Percentiles rank a stretch among this genome's conserved stretches.
phyloP scores from a whole-genome alignment of 2,888 invertebrate genomes.

The Polyploca ridens region DNA sequence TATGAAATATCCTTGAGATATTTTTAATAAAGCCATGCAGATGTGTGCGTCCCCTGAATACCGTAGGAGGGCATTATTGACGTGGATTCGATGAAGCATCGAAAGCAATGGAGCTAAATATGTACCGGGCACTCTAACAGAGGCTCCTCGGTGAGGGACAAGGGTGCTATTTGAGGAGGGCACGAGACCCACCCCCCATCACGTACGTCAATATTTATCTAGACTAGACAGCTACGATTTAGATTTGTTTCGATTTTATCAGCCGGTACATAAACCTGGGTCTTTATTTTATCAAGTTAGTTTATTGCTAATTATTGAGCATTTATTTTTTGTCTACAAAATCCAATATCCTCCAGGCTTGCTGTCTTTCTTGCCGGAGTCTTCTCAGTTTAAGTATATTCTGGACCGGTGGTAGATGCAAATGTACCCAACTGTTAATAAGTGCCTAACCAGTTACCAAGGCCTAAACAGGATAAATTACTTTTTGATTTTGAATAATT shows the following conservation, averaged over 20 bases:
- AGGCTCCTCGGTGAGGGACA: slow-evolving; percentile 20
- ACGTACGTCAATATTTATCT: slow-evolving; percentile 2
- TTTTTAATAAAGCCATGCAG: slow-evolving; percentile 2
- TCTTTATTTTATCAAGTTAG: too few species aligned
- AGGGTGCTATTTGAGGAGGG: slow-evolving; percentile 20
- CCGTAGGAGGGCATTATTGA: slow-evolving; percentile 32
- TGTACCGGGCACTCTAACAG: slow-evolving; percentile 18
- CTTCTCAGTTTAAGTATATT: too few species aligned
- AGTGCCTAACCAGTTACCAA: too few species aligned
- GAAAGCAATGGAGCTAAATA: slow-evolving; percentile 35
- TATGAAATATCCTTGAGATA: not conserved
- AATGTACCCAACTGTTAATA: too few species aligned
- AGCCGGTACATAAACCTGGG: too few species aligned
- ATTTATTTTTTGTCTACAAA: too few species aligned
- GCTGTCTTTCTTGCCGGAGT: too few species aligned
- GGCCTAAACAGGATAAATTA: too few species aligned
- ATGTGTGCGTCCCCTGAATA: slow-evolving; percentile 3
- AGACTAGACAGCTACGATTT: slow-evolving; percentile 4
- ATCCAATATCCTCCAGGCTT: too few species aligned
- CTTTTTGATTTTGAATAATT: too few species aligned
- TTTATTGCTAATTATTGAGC: too few species aligned
- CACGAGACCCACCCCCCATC: not conserved
- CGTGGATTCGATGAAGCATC: slow-evolving; percentile 43
- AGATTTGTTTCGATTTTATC: not conserved
- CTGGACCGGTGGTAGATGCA: too few species aligned